phyloP scores from a whole-genome alignment of 2,888 invertebrate genomes.

The Ptilodon capucinus region DNA sequence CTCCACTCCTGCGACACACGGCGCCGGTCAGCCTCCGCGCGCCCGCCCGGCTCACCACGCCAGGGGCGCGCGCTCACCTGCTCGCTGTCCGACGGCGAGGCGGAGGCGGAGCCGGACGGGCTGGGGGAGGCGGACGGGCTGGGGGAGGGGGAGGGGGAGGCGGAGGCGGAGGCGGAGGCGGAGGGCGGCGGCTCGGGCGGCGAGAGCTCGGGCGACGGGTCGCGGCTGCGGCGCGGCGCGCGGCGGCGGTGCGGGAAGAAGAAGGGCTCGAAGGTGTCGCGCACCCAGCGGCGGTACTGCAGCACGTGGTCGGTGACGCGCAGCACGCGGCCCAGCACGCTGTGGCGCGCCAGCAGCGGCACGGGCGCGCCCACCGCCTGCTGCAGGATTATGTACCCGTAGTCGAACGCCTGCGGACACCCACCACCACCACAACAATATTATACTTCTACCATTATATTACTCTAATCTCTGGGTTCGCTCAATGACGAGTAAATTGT shows the following conservation, averaged over 20 bases:
- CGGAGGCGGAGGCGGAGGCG: too few relatives aligned
- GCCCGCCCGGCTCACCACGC: not conserved
- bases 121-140: too few relatives aligned
- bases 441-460: too few relatives aligned
- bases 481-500: too few relatives aligned
- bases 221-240: constrained; percentile 21
- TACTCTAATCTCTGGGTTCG: too few relatives aligned
- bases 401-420: constrained; percentile 94
- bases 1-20: too few relatives aligned
- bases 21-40: constrained; percentile 3
- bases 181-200: constrained; percentile 24
- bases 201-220: constrained; percentile 8
- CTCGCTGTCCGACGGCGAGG: constrained; percentile 16
- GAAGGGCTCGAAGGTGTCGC: constrained; percentile 70
- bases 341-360: constrained; percentile 65
- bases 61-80: constrained; percentile 11
- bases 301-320: constrained; percentile 96
- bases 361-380: constrained; percentile 84
- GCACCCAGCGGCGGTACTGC: constrained; percentile 81
- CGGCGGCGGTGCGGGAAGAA: constrained; percentile 61
- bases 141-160: too few relatives aligned
- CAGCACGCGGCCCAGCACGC: constrained; percentile 94
- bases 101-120: too few relatives aligned
- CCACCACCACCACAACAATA: not conserved
- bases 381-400: constrained; percentile 93